These are phyloP conservation scores for Apogon hyalosoma DNA, from an alignment of 2,797 vertebrate genomes.

Conservation along the genomic window DNA sequence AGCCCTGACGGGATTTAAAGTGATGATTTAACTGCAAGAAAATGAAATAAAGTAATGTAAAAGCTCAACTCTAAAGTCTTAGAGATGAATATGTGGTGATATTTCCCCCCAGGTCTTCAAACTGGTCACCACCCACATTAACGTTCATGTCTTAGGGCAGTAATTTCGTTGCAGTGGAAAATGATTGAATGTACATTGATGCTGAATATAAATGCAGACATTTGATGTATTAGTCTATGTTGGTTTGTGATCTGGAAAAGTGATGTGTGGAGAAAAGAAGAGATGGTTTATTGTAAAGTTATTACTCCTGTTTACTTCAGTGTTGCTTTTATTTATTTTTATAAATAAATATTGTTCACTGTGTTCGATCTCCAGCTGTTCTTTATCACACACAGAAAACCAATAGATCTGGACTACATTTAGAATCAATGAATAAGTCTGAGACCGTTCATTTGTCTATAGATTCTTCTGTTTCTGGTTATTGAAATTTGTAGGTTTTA, in stretches of 20 bases:
- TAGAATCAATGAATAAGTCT: too few relatives aligned
- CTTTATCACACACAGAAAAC: too few relatives aligned
- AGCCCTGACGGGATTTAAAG: background rate
- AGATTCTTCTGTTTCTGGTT: too few relatives aligned
- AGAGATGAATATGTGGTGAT: background rate
- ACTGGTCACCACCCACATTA: too few relatives aligned
- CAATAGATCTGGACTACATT: too few relatives aligned
- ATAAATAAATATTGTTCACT: constrained; percentile 57
- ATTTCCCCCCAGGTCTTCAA: background rate
- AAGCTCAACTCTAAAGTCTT: too few relatives aligned
- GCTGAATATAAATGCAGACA: constrained; percentile 5
- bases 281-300: constrained; percentile 16
- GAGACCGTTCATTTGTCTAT: too few relatives aligned
- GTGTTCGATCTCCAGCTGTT: background rate
- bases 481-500: too few relatives aligned
- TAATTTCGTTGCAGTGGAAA: background rate
- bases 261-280: background rate
- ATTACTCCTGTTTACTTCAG: constrained; percentile 26
- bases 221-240: constrained; percentile 9
- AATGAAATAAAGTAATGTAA: too few relatives aligned
- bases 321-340: constrained; percentile 65
- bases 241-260: constrained; percentile 4
- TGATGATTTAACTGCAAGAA: background rate
- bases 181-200: background rate
- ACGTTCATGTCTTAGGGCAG: background rate